Evolutionary conservation across 2,888 invertebrate species (phyloP).

Genomic region (Cryptus viduatorius): DNA sequence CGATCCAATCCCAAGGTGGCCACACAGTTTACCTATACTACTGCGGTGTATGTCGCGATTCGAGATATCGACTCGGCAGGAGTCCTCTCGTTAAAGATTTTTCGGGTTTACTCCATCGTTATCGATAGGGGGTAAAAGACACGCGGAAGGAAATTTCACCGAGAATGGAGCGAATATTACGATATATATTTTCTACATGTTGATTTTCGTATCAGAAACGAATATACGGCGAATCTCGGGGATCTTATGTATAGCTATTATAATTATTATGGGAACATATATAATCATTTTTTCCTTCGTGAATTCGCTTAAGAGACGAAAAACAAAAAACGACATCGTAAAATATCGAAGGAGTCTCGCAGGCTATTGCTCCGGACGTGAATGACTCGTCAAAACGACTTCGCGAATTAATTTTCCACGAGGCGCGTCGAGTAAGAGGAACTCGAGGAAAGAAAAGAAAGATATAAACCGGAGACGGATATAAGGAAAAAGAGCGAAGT

Average conservation of each 20-base stretch:
- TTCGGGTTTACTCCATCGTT: too few species aligned
- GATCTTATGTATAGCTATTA: too few species aligned
- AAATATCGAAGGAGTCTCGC: background rate
- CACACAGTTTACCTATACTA: background rate
- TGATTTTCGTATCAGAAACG: too few species aligned
- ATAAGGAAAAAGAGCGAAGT: slow-evolving; percentile 8
- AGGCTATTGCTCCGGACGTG: background rate
- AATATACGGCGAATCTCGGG: too few species aligned
- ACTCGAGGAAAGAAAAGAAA: slow-evolving; percentile 17
- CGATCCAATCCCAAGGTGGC: slow-evolving; percentile 27
- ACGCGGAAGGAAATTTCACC: too few species aligned
- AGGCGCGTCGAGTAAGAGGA: background rate
- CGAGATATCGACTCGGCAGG: background rate
- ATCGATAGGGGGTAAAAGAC: too few species aligned
- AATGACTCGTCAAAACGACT: slow-evolving; percentile 13
- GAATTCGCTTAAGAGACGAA: background rate
- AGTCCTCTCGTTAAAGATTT: background rate
- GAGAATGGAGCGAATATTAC: too few species aligned
- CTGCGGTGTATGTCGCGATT: background rate
- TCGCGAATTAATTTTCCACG: background rate
- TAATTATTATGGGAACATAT: too few species aligned
- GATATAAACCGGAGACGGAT: slow-evolving; percentile 16
- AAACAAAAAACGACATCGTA: background rate
- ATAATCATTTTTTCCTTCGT: too few species aligned
- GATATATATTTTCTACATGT: too few species aligned